Percentiles rank a stretch among this genome's conserved stretches.
Evolutionary conservation across 2,888 invertebrate genomes (phyloP).

Genomic region (Dasysyrphus albostriatus): DNA sequence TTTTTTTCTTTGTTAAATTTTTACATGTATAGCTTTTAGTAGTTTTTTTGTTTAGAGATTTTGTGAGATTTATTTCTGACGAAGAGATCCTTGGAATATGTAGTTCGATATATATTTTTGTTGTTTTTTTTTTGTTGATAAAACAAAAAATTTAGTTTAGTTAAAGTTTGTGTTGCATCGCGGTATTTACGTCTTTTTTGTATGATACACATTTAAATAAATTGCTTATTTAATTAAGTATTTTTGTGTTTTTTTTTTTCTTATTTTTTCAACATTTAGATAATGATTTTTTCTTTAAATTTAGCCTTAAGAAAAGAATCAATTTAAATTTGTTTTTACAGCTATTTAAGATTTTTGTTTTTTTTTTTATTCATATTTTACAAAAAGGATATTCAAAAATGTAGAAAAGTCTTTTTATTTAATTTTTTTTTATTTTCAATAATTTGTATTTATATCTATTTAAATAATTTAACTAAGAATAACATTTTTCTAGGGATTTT

Average conservation of each 20-base stretch:
- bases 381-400: constrained; percentile 75
- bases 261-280: constrained; percentile 69
- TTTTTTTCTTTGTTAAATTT: constrained; percentile 33
- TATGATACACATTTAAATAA: constrained; percentile 60
- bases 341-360: constrained; percentile 62
- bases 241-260: constrained; percentile 39
- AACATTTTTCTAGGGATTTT: constrained; percentile 67
- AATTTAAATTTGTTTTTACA: constrained; percentile 59
- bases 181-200: constrained; percentile 33
- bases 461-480: constrained; percentile 74
- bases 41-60: constrained; percentile 6
- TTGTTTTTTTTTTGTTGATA: constrained; percentile 41
- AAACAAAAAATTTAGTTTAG: constrained; percentile 48
- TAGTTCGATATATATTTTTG: constrained; percentile 63
- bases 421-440: constrained; percentile 23
- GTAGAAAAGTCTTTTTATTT: constrained; percentile 69
- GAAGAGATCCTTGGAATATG: constrained; percentile 65
- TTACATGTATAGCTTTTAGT: constrained; percentile 58
- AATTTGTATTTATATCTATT: constrained; percentile 54
- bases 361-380: constrained; percentile 61
- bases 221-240: constrained; percentile 50
- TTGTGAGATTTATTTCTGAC: constrained; percentile 44
- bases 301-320: constrained; percentile 70
- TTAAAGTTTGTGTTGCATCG: constrained; percentile 38
- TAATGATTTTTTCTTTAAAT: constrained; percentile 52